Evolutionary conservation across 2,797 vertebrate species (phyloP), one percentile per base, ranked within the genome.

Genomic region (Lacerta viridis): DNA sequence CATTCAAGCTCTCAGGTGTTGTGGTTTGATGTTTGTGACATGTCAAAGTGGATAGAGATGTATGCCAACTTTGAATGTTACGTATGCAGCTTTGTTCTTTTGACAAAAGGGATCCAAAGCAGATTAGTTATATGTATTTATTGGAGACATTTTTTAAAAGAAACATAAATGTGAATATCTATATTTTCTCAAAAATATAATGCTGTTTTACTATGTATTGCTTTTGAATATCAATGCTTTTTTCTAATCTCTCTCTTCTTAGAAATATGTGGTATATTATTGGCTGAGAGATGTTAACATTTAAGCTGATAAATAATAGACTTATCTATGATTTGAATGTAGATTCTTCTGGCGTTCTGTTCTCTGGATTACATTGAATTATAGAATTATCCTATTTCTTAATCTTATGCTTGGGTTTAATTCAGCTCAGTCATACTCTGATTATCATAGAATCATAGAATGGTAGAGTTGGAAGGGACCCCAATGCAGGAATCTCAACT

Each of bases 161-260:
- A 82, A 81, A 66, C 13, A 27, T 66, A 18, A 61, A 61, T 50
- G 9, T 50, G 5, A 72, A 61, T 72, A 71, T 59, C 71, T 71
- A 64, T 13, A 69, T 83, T 43, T 84, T 50, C 11, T n/a, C 84
- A 88, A 83, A 20, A 41, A 81, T 88, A 86, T 23, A 90, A 6
- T 88, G 1, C 84, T 61, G 23, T 5, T 41, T 75, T 64, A 68
- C 20, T 74, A 68, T 86, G n/a, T 41, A 33, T 9, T 46, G 29
- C 46, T 3, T 50, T 50, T 1, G 50, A 50, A 50, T 50, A 50
- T 50, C 1, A 15, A 0, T 50, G 50, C 13, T 29, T 77, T 11
- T 64, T 33, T 2, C 25, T 17, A 7, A 29, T 66, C 4, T 55
- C 50, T 74, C 10, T n/a, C 27, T 29, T 77, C n/a, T 84, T 74